Base-by-base conservation (phyloP, 1,140 invertebrate genomes). In the Dufourea novaeangliae region DNA sequence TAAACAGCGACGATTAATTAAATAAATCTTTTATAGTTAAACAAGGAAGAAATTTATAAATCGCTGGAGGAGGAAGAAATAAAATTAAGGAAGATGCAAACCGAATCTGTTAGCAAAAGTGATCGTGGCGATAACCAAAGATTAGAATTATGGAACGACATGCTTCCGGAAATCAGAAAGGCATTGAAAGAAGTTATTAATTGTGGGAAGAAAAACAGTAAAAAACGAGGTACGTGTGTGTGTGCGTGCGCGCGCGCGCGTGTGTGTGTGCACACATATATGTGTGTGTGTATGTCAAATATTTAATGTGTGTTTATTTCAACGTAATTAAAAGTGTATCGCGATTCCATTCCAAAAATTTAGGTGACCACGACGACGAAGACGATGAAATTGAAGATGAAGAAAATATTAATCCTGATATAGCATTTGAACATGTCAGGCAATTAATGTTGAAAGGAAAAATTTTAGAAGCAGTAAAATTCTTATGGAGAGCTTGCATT, bases 31-130 rank as follows among this genome's bases (percentile, higher is more conserved):
- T 67, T 78, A 1, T 90, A 94, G 91, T 88, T 96, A 7, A 94
- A 95, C 59, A 85, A 94, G 32, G 90, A 93, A 63, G 89, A 94
- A 82, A 88, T 96, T 1, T 92, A 93, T 64, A 91, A 94, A 73
- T 94, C 94, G 78, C 91, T 94, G 54, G 90, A 92, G 69, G 91
- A 90, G 54, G 95, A 95, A 79, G 92, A 92, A 52, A 90, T 93
- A 78, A 94, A 94, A 64, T 90, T 96, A 69, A 93, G 94, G 78
- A 90, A 94, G 68, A 83, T 96, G 11, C 92, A 94, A 68, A 92
- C 93, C 59, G 91, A 93, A 75, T 74, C 94, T 12, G 94, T 87
- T 7, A 92, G 89, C 62, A 86, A 88, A 66, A 90, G 90, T 50
- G 86, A 83, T 56, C 86, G 91, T 44, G 88, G 88, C 4, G 89